Evolutionary conservation across 2,113 vertebrate genomes (phyloP), one percentile per base, ranked within the genome.

Genomic region (Prietella phreatophila): DNA sequence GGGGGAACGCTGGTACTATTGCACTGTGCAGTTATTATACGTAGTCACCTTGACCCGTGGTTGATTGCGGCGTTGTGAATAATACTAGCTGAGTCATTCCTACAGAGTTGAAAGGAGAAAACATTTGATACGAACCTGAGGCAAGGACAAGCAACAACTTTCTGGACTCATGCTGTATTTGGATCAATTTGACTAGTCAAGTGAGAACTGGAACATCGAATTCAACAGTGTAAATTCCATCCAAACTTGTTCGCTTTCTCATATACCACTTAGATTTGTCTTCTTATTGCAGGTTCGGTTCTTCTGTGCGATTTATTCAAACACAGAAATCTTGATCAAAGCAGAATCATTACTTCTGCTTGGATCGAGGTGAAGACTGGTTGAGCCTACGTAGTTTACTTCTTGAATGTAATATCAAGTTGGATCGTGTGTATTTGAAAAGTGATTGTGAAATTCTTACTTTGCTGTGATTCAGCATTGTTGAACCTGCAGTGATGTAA

Each of bases 191-290:
- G 91, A 92, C 91, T 92, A 90, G 85, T 89, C 86, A 92, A 92
- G 91, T 92, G 91, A 92, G 92, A 93, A 92, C 90, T 88, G 90
- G 83, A 89, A 89, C 91, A 89, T 92, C 93, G 91, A 93, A 92
- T 89, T 75, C 15, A 83, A 85, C 88, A 88, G 61, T 60, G 53
- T 82, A 83, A 78, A 90, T 53, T 50, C 42, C 42, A 78, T 53
- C 5, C 14, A 47, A 47, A 47, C 42, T 30, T 30, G 22, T 27
- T 78, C 75, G 15, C 1, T 14, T 15, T 76, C 5, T 50, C 25
- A 6, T 5, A 75, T 42, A 27, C 39, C 11, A 10, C 20, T 11
- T 9, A 27, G 20, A 25, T 25, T 42, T 25, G 20, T 5, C 67
- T 33, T 15, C n/a, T 36, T 15, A 17, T 36, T 4, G 27, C 4